Base-by-base conservation (phyloP, 1,140 invertebrate species). In the Drosophila prosaltans region DNA sequence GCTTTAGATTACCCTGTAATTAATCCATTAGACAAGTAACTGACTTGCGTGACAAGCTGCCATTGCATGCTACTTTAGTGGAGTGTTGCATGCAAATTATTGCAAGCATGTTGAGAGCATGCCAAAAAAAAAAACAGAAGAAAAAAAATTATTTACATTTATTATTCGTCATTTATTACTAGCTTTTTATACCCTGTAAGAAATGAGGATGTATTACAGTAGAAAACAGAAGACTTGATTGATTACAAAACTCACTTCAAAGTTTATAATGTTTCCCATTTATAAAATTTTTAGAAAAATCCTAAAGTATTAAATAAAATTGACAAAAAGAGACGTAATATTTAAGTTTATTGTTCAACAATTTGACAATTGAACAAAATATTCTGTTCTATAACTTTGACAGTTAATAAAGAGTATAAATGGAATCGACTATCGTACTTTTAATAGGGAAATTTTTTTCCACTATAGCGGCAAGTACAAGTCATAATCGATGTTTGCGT, bases 21-120 rank as follows among this genome's bases (percentile, higher is more conserved):
- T 89, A 89, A 89, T 88, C 80, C 81, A 83, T 88, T 88, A 88
- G 68, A 21, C 28, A 24, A 24, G 45, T 51, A 51, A 51, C 45
- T 51, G 45, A 45, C 72, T 78, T 74, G 84, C 83, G 84, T 88
- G 83, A 48, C 65, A 43, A 72, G 78, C 39, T 67, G 30, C 58
- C 65, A 65, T 88, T 74, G 80, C 80, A 83, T 80, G 83, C 80
- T 43, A 58, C 59, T 68, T 65, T 51, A 26, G 45, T 51, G 30
- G 58, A 60, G 55, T 48, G 67, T 86, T 71, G 83, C 83, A 86
- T 88, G 84, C 83, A 88, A 88, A 88, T 89, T 88, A 88, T 88
- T 88, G 80, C 76, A 64, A 83, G 69, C 74, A 69, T 83, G 76
- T 66, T 83, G 72, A 80, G 80, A 80, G 80, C 83, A 88, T 83